Base-by-base conservation (phyloP, 2,113 vertebrate genomes). In the Mirza zaza region DNA sequence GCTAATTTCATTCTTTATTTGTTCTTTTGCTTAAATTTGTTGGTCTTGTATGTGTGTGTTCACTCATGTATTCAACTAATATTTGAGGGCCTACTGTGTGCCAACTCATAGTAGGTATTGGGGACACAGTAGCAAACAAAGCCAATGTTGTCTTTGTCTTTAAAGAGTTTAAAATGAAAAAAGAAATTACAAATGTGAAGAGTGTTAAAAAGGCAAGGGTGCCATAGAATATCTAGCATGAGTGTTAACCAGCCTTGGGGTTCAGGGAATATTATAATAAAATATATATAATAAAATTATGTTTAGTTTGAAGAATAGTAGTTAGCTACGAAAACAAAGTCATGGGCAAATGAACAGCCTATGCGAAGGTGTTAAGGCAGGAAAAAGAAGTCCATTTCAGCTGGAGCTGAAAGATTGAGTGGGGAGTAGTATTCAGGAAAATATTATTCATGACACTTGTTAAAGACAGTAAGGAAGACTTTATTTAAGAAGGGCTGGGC, bases 1-100 rank as follows among this genome's bases (percentile, higher is more conserved):
- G 15, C 4, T 32, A 75, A 79, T 48, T 95, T n/a, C 32, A 77
- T 87, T 81, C 67, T 82, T 75, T 80, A 34, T 71, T 61, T 83
- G 12, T 83, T 71, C 67, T 88, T 91, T 95, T 67, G 27, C 63
- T 92, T 88, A 55, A 68, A 85, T 81, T 29, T 79, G 27, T 84
- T 94, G 6, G 27, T 93, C 21, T n/a, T 70, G 18, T 88, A 39
- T 87, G 55, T 57, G 57, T 82, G 12, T 73, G 29, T 79, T 93
- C 90, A 80, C 71, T 84, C 70, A 88, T 42, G 59, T 21, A 21
- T 89, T 88, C 11, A 59, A 18, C 63, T 94, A 84, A 80, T 85
- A 96, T 84, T n/a, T 84, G 82, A 84, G 36, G 75, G n/a, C 55
- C n/a, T 88, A 59, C 70, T 59, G 29, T 73, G 21, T 80, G 36